Base-by-base conservation (phyloP, 2,888 invertebrate genomes). In the Heliconius aoede region DNA sequence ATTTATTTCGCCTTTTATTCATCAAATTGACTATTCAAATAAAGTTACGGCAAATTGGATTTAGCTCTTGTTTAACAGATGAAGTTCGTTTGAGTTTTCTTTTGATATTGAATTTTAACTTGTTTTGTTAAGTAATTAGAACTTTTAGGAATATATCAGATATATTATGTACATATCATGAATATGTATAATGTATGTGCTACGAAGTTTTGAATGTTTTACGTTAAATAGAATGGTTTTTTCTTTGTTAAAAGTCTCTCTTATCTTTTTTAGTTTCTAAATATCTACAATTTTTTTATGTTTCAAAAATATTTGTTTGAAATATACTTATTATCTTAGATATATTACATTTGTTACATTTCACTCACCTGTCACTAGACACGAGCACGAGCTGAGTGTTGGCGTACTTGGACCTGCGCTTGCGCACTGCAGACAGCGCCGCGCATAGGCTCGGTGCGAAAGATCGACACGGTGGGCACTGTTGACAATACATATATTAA, bases 401-500 rank as follows among this genome's bases (percentile, higher is more conserved):
- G 21, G 93, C 91, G 82, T 89, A 92, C 80, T 96, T 96, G 55
- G 96, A 95, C 30, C 96, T 93, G 72, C 96, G 95, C 83, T 89
- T 90, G 83, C 96, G 95, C 81, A 98, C 95, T 74, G 96, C 95
- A 8, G 96, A 91, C 85, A 98, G 96, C 68, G 97, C 96, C n/a
- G 96, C 95, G 81, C 96, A 95, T 79, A 98, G 94, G 84, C 97
- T 96, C 5, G 97, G 97, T 0, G 97, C 97, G 89, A 98, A 98
- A 18, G 97, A 96, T 85, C 97, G 96, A 87, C 98, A 98, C 0
- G 98, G 98, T 0, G 98, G 98, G 87, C 98, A 98, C 98, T 98
- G 93, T 62, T 74, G 80, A 30, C 30, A 36, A 30, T 18, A n/a
- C 30, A 69, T 21, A 24, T 68, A 28, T 28, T 64, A 32, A 64